Base-by-base conservation (phyloP, 2,888 invertebrate species). In the Brenthis ino region DNA sequence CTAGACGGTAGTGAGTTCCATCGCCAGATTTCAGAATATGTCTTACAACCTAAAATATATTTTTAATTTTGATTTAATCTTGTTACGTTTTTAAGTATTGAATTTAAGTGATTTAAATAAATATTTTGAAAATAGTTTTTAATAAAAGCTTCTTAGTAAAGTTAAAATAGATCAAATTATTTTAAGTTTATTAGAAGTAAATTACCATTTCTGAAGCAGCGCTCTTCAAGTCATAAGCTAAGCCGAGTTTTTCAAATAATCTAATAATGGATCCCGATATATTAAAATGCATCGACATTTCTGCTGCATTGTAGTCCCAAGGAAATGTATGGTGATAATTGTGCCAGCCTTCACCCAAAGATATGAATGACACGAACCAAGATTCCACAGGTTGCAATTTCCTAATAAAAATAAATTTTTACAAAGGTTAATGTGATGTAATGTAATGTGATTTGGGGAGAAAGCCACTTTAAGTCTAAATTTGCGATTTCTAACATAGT, bases 271-370 rank as follows among this genome's bases (percentile, higher is more conserved):
- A 82, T 0, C 95, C 95, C 0, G 96, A 95, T 3, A 93, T 77
- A 77, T 96, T 96, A 77, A 94, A 89, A 74, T 92, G 94, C 79
- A 86, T 89, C 14, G 96, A 96, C 13, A 96, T 89, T 84, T 98
- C 98, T n/a, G 97, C 96, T 57, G 98, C 96, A 81, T 97, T 96
- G 93, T 98, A 98, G 85, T 98, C 98, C 96, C 97, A 97, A 0
- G 98, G 98, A 88, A 98, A 98, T 0, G 96, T 95, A 83, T 98
- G 98, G 82, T 98, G 98, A 87, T 97, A 98, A 88, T 98, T 98
- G 90, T 98, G 98, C 96, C 97, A 98, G 1, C 98, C 98, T 85
- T 97, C 97, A 0, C 97, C 97, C 69, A 96, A 88, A 3, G 95
- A 95, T 63, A 95, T 79, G 1, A 96, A 81, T 0, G 97, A 95